Percentiles rank a stretch among this genome's conserved stretches.
Evolutionary conservation across 2,113 vertebrate genomes (phyloP).

Genomic region (Calidris pygmaea): DNA sequence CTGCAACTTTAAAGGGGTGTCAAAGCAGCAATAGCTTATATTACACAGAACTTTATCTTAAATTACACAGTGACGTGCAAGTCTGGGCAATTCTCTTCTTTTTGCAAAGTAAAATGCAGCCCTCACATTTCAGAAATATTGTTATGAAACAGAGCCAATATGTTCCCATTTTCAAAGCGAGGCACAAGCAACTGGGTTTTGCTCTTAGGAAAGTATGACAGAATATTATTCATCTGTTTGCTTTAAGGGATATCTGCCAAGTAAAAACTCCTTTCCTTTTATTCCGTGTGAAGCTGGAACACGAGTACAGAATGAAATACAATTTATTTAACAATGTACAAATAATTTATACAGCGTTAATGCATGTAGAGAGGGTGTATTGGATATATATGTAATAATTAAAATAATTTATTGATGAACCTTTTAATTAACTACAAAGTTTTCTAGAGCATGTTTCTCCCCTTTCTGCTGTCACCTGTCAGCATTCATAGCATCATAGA

Average conservation of each 20-base stretch:
- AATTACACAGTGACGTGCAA: neutral
- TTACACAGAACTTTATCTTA: conserved; percentile 11
- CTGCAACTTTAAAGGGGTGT: neutral
- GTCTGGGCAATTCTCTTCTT: conserved; percentile 11
- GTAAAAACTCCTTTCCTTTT: neutral
- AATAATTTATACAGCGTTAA: neutral
- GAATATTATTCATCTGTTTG: conserved; percentile 70
- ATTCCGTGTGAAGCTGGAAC: neutral
- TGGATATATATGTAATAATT: neutral
- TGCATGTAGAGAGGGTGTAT: neutral
- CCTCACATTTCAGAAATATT: conserved; percentile 37
- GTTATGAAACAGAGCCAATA: conserved; percentile 7
- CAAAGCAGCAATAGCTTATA: conserved; percentile 10
- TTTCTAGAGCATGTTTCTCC: neutral
- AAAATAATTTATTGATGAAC: neutral
- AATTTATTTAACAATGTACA: neutral
- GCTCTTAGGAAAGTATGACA: conserved; percentile 66
- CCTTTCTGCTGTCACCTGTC: neutral
- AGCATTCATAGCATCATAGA: neutral
- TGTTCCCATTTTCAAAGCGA: conserved; percentile 29
- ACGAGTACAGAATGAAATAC: neutral
- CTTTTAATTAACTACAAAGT: neutral
- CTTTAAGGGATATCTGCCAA: conserved; percentile 68
- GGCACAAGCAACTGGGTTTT: conserved; percentile 30
- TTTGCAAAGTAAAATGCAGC: conserved; percentile 24